A percentile compares a stretch with the other conserved stretches of the same genome.
phyloP scores from a whole-genome alignment of 2,113 vertebrate genomes.

The Platysternon megacephalum region DNA sequence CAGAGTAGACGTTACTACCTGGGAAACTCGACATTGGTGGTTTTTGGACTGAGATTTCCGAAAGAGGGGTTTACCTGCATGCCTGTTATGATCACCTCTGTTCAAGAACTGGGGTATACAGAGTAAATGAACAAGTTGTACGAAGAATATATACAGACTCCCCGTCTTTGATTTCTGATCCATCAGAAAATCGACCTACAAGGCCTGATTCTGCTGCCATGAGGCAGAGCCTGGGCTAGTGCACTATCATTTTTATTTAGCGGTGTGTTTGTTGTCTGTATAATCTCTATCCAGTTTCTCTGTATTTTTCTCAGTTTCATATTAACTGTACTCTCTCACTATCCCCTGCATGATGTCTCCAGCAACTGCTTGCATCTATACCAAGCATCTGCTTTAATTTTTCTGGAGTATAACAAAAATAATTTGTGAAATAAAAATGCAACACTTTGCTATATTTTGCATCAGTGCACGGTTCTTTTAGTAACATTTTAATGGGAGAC shows the following conservation, averaged over 20 bases:
- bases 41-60: not conserved
- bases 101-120: not conserved
- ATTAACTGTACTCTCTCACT: not conserved
- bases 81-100: not conserved
- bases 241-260: too few species aligned
- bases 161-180: not conserved
- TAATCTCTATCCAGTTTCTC: not conserved
- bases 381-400: conserved; percentile 8
- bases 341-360: not conserved
- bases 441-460: not conserved
- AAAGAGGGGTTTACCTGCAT: not conserved
- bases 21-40: not conserved
- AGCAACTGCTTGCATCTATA: not conserved
- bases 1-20: not conserved
- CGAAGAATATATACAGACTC: not conserved
- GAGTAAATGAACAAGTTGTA: not conserved
- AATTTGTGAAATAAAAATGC: not conserved
- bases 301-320: not conserved
- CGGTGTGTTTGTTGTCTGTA: not conserved
- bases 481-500: not conserved
- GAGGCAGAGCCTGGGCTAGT: too few species aligned
- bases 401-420: not conserved
- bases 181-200: not conserved
- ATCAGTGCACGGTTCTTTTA: not conserved
- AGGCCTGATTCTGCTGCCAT: too few species aligned